phyloP scores from a whole-genome alignment of 2,797 vertebrate genomes.

The Erethizon dorsatum region DNA sequence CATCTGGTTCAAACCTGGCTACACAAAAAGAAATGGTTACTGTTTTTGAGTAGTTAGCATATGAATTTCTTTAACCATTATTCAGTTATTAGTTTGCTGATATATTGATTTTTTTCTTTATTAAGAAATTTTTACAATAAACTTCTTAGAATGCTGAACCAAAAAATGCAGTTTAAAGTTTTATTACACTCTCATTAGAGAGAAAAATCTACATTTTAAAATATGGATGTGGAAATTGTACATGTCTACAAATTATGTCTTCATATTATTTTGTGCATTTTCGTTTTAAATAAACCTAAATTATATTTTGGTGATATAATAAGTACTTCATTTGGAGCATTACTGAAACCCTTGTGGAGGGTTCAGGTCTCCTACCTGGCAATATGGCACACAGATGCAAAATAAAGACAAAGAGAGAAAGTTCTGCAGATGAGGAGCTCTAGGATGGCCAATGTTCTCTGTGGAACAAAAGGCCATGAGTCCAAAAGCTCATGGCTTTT shows the following conservation, averaged over 20 bases:
- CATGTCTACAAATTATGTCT: neutral
- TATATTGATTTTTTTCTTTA: constrained; percentile 38
- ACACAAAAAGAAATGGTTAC: neutral
- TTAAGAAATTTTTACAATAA: constrained; percentile 51
- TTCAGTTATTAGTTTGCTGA: constrained; percentile 49
- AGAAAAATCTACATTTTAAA: constrained; percentile 53
- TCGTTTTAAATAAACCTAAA: constrained; percentile 50
- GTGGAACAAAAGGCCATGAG: too few species aligned
- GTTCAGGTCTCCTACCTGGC: neutral
- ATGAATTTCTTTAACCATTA: neutral
- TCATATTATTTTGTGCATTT: neutral
- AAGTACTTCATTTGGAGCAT: constrained; percentile 25
- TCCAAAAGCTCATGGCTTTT: neutral
- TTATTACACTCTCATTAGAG: constrained; percentile 38
- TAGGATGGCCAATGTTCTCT: neutral
- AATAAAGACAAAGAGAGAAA: neutral
- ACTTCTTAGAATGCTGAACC: neutral
- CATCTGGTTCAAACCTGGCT: neutral
- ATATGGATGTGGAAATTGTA: constrained; percentile 46
- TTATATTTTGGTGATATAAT: neutral
- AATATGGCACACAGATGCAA: neutral
- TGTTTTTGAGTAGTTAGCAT: constrained; percentile 25
- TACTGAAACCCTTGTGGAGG: neutral
- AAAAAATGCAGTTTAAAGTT: constrained; percentile 47
- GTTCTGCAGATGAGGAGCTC: neutral